A percentile compares a stretch with the other conserved stretches of the same genome.
phyloP scores from a whole-genome alignment of 2,113 vertebrate genomes.

The Xerus inauris region DNA sequence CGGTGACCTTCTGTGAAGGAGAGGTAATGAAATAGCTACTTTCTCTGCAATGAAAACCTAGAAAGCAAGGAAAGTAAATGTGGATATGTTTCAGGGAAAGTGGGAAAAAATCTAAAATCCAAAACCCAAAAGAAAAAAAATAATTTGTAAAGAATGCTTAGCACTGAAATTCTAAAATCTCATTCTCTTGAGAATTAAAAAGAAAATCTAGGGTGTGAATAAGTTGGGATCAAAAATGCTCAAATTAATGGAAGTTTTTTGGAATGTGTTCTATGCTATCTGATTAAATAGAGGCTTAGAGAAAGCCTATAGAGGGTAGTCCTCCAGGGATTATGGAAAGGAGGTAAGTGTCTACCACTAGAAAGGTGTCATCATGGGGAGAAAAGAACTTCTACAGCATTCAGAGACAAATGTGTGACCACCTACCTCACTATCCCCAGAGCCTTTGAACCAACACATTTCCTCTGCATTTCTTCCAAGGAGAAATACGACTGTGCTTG shows the following conservation, averaged over 20 bases:
- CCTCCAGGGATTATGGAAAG: neutral
- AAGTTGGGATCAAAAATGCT: neutral
- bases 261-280: neutral
- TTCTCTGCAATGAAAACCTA: slow-evolving; percentile 75
- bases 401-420: neutral
- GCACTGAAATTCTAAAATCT: neutral
- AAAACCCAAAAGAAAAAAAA: slow-evolving; percentile 2
- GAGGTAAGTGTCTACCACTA: neutral
- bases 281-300: neutral
- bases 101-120: neutral
- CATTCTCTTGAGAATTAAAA: neutral
- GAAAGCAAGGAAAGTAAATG: slow-evolving; percentile 66
- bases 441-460: neutral
- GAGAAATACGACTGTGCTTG: neutral
- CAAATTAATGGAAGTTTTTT: neutral
- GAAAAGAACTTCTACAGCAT: neutral
- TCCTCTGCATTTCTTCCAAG: neutral
- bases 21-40: slow-evolving; percentile 64
- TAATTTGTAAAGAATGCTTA: slow-evolving; percentile 21
- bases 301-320: neutral
- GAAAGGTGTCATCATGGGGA: neutral
- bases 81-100: slow-evolving; percentile 59
- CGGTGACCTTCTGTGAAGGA: slow-evolving; percentile 63
- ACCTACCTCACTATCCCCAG: neutral
- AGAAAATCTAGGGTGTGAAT: neutral